These are phyloP conservation scores for Aphidoletes aphidimyza DNA, from an alignment of 2,888 invertebrate genomes.

Conservation along the genomic window DNA sequence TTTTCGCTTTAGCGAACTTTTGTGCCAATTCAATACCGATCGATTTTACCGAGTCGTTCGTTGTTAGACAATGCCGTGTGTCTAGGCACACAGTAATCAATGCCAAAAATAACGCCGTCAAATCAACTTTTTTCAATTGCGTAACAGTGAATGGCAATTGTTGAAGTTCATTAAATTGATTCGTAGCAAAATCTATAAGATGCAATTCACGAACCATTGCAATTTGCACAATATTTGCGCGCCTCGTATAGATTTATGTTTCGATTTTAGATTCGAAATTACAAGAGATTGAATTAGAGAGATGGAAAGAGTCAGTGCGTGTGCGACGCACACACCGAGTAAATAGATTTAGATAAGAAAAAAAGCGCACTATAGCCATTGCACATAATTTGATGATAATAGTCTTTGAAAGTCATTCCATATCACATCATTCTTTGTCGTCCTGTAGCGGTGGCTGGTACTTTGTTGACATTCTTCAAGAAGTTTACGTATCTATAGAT, in stretches of 20 bases:
- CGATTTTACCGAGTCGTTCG: neutral
- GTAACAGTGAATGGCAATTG: neutral
- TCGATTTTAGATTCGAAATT: no score
- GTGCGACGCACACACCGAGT: neutral
- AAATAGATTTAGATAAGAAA: neutral
- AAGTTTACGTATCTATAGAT: slow-evolving; percentile 15
- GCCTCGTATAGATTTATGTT: no score
- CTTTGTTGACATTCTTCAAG: slow-evolving; percentile 19
- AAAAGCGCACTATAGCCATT: neutral
- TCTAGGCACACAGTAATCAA: neutral
- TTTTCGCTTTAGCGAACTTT: neutral
- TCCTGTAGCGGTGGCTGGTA: neutral
- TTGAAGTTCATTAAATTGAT: neutral
- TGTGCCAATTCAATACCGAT: slow-evolving; percentile 4
- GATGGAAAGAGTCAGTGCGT: neutral
- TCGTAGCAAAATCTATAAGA: neutral
- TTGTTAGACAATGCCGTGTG: neutral
- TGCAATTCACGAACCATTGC: no score
- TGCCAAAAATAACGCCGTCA: slow-evolving; percentile 24
- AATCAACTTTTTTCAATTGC: slow-evolving; percentile 9
- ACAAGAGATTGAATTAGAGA: no score
- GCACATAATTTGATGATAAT: slow-evolving; percentile 29
- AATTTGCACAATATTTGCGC: no score
- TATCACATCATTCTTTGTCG: slow-evolving; percentile 19
- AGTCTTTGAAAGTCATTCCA: slow-evolving; percentile 39